Percentiles rank a stretch among this genome's conserved stretches.
Conservation (phyloP, 2,797 vertebrate species). For the Scarus forsteni region DNA sequence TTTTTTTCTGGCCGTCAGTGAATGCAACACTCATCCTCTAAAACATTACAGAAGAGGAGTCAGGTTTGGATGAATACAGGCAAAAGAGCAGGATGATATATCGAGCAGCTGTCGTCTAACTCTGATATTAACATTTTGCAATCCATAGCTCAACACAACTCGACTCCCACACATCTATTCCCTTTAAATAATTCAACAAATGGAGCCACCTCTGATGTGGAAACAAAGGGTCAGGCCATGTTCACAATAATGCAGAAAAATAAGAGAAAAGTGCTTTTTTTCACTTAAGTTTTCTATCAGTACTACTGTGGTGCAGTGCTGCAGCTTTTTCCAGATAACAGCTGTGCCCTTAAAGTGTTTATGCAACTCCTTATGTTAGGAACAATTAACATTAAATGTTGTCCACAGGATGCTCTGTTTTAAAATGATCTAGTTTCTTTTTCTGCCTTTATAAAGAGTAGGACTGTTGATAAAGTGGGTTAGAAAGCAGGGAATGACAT, state of each 20-base stretch:
- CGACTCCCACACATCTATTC: not conserved
- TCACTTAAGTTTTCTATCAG: not conserved
- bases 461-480: no score
- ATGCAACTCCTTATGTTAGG: not conserved
- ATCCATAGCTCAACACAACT: slow-evolving; percentile 4
- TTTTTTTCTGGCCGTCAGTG: slow-evolving; percentile 20
- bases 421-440: no score
- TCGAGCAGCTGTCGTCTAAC: slow-evolving; percentile 3
- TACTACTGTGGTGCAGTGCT: not conserved
- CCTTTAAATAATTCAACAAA: not conserved
- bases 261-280: not conserved
- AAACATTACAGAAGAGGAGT: slow-evolving; percentile 14
- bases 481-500: no score
- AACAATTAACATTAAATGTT: no score
- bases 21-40: slow-evolving; percentile 21
- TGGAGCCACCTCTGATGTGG: not conserved
- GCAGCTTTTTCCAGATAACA: not conserved
- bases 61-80: slow-evolving; percentile 2
- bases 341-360: not conserved
- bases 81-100: slow-evolving; percentile 1
- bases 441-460: no score
- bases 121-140: slow-evolving; percentile 21
- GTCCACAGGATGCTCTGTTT: no score
- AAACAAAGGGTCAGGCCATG: not conserved
- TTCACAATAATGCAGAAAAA: slow-evolving; percentile 20